Evolutionary conservation across 92 coral and sea anemone species (phyloP).

Genomic region (Porites lobata): DNA sequence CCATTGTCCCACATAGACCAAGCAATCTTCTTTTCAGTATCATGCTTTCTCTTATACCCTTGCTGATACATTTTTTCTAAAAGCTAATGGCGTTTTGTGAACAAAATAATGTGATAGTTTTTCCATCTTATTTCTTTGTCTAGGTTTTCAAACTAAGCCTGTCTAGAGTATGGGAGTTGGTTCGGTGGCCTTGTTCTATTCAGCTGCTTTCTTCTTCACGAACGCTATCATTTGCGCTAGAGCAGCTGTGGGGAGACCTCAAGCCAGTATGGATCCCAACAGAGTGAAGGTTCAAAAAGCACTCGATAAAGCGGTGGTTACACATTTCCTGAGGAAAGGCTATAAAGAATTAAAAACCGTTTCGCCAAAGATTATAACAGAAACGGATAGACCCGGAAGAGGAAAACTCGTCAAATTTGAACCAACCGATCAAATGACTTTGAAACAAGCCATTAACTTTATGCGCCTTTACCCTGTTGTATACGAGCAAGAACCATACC

Average conservation of each 20-base stretch:
- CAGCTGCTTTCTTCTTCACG: neutral
- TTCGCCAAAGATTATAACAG: constrained; percentile 6
- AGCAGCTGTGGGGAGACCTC: neutral
- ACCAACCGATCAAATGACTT: neutral
- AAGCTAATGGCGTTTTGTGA: no score
- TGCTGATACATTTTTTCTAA: no score
- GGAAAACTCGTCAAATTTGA: constrained; percentile 44
- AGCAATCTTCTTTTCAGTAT: no score
- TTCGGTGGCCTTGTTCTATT: neutral
- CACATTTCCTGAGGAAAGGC: neutral
- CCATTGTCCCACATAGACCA: no score
- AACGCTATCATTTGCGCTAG: neutral
- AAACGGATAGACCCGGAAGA: neutral
- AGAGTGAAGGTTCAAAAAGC: neutral
- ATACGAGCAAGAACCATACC: constrained; percentile 14
- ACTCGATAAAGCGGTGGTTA: constrained; percentile 16
- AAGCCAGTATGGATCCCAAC: neutral
- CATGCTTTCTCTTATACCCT: no score
- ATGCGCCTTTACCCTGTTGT: constrained; percentile 38
- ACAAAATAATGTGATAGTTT: no score
- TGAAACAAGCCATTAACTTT: constrained; percentile 38
- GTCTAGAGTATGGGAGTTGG: neutral
- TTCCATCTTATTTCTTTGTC: no score
- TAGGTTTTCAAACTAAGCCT: no score
- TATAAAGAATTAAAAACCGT: neutral